phyloP scores from a whole-genome alignment of 2,113 vertebrate species.

The Aramus guarauna region DNA sequence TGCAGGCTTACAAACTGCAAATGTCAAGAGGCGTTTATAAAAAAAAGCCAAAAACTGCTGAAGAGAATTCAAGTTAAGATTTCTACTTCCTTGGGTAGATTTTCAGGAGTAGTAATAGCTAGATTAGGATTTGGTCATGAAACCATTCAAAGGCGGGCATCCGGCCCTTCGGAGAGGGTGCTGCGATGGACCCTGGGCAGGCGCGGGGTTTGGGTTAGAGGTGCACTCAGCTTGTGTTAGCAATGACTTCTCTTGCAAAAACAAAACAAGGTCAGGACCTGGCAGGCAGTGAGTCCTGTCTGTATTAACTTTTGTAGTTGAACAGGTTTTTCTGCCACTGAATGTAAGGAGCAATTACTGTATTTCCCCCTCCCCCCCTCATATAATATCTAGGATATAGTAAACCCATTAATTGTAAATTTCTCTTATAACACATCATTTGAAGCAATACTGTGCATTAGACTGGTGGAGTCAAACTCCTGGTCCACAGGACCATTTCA shows the following conservation, averaged over 20 bases:
- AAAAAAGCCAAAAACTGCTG: neutral
- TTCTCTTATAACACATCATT: neutral
- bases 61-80: neutral
- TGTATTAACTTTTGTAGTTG: constrained; percentile 40
- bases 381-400: neutral
- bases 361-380: neutral
- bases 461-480: neutral
- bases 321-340: constrained; percentile 42
- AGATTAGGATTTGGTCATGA: neutral
- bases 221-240: neutral
- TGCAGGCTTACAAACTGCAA: neutral
- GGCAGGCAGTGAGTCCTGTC: neutral
- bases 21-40: neutral
- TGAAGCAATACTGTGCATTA: neutral
- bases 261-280: neutral
- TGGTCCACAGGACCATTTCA: accelerated
- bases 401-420: neutral
- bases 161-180: neutral
- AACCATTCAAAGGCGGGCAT: neutral
- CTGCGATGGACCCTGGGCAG: neutral
- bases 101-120: neutral
- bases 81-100: neutral
- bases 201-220: neutral
- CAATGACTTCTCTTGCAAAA: neutral
- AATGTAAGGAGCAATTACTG: neutral